phyloP scores from a whole-genome alignment of 2,888 invertebrate genomes.

The Eristalis arbustorum region DNA sequence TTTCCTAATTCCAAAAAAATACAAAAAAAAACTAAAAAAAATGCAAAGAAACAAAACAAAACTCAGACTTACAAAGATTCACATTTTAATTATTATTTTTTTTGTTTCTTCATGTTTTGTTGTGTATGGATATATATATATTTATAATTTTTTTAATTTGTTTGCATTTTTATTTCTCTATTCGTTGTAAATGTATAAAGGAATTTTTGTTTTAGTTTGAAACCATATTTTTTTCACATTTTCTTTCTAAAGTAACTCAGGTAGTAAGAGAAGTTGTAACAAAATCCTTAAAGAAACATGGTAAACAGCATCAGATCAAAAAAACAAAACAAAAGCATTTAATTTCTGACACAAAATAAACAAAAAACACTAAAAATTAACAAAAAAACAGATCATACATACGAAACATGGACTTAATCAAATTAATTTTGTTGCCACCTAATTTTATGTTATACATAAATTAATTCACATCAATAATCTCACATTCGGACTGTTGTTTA shows the following conservation, averaged over 20 bases:
- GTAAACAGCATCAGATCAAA: slow-evolving; percentile 2
- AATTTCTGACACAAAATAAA: slow-evolving; percentile 2
- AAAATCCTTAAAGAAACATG: slow-evolving; percentile 15
- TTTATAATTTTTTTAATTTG: slow-evolving; percentile 29
- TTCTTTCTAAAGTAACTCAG: slow-evolving; percentile 51
- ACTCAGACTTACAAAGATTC: slow-evolving; percentile 24
- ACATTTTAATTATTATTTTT: slow-evolving; percentile 7
- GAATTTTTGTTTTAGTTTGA: slow-evolving; percentile 10
- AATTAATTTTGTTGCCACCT: not conserved
- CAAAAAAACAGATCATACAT: not conserved
- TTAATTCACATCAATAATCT: slow-evolving; percentile 29
- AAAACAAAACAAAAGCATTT: slow-evolving; percentile 29
- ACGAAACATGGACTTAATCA: slow-evolving; percentile 35
- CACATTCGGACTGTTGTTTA: slow-evolving; percentile 33
- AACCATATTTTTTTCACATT: not conserved
- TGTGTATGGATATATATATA: slow-evolving; percentile 57
- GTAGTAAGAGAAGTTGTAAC: slow-evolving; percentile 48
- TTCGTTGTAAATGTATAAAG: slow-evolving; percentile 42
- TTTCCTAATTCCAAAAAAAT: slow-evolving; percentile 53
- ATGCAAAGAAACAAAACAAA: slow-evolving; percentile 7
- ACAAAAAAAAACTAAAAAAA: not conserved
- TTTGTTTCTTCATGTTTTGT: slow-evolving; percentile 42
- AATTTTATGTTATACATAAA: slow-evolving; percentile 50
- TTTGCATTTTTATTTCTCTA: slow-evolving; percentile 38
- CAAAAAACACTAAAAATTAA: slow-evolving; percentile 6